Conservation (phyloP, 2,888 invertebrate genomes). For the Acrobasis consociella region DNA sequence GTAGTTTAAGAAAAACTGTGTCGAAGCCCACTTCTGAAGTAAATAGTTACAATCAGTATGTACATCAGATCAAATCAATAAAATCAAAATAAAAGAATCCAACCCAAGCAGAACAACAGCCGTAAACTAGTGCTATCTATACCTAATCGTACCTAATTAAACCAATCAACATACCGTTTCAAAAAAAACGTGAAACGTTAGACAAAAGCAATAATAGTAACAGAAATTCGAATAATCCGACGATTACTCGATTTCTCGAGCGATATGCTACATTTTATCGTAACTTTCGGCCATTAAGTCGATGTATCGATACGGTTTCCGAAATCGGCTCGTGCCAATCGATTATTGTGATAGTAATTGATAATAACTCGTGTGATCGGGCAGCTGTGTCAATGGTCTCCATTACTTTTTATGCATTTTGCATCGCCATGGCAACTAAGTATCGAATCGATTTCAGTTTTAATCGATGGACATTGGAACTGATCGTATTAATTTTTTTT, state of each 20-base stretch:
- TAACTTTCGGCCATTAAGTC: conserved; percentile 30
- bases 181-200: conserved; percentile 9
- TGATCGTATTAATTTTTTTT: no score
- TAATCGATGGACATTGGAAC: background rate
- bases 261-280: conserved; percentile 20
- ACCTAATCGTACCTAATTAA: background rate
- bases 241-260: conserved; percentile 22
- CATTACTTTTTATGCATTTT: conserved; percentile 11
- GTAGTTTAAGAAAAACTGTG: no score
- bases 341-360: conserved; percentile 71
- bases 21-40: no score
- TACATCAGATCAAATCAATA: no score
- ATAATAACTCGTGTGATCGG: conserved; percentile 65
- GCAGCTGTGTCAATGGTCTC: conserved; percentile 35
- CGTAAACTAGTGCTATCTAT: background rate
- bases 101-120: background rate
- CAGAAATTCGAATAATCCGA: conserved; percentile 10
- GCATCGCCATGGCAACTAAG: conserved; percentile 11
- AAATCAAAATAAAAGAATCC: background rate
- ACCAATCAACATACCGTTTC: conserved; percentile 18
- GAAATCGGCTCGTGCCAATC: conserved; percentile 66
- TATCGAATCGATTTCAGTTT: conserved; percentile 1
- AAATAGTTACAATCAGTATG: no score
- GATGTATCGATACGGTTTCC: conserved; percentile 38
- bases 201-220: conserved; percentile 19